phyloP scores from a whole-genome alignment of 2,113 vertebrate genomes.

The Himantopus leucocephalus region DNA sequence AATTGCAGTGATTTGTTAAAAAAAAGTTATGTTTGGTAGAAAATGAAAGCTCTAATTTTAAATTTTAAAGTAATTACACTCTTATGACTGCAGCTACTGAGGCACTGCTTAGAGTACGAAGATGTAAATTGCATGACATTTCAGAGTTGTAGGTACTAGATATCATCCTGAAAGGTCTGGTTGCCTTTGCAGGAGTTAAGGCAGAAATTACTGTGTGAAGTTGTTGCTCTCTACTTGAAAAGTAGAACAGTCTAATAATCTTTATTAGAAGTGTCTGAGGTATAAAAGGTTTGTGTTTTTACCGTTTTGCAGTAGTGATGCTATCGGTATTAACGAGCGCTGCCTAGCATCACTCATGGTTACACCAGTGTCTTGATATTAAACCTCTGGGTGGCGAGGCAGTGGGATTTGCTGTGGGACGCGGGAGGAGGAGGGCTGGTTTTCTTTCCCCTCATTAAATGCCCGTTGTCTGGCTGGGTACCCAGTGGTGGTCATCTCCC shows the following conservation, averaged over 20 bases:
- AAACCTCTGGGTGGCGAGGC: background rate
- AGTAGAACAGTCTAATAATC: background rate
- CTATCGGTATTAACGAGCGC: fast-evolving
- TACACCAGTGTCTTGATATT: background rate
- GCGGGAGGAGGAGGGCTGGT: background rate
- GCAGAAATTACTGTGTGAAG: background rate
- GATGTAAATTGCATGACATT: background rate
- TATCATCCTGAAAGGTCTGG: background rate
- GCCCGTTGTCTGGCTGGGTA: background rate
- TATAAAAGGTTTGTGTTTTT: background rate
- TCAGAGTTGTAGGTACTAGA: background rate
- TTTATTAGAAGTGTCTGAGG: background rate
- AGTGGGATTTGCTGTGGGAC: background rate
- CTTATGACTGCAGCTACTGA: background rate
- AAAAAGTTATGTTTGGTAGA: background rate
- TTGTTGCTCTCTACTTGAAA: background rate
- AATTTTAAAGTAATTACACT: background rate
- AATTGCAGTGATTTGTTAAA: background rate
- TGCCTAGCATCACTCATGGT: background rate
- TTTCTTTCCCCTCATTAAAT: background rate
- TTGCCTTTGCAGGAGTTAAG: background rate
- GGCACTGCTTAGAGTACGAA: background rate
- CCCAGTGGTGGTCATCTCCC: fast-evolving
- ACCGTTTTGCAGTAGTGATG: background rate
- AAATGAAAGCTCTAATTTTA: background rate